Conservation (phyloP, 1,140 invertebrate genomes). For the Caenorhabditis remanei region DNA sequence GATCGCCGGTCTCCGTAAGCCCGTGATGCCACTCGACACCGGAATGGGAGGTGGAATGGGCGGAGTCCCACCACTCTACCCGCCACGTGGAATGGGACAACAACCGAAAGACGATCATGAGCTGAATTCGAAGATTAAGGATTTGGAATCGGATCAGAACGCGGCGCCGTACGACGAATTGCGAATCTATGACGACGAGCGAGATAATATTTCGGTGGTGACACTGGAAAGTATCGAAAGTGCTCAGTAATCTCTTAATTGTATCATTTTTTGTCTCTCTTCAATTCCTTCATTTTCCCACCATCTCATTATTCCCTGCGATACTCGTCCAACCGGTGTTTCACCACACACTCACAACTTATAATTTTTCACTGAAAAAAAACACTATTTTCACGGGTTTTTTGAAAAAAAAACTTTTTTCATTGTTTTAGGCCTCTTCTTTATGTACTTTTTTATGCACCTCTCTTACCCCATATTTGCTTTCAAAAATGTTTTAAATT, state of each 20-base stretch:
- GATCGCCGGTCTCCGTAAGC: conserved; percentile 74
- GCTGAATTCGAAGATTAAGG: conserved; percentile 75
- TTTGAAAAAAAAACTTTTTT: too few species aligned
- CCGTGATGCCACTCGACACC: conserved; percentile 75
- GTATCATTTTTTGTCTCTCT: neutral
- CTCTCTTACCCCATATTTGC: neutral
- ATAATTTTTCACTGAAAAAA: neutral
- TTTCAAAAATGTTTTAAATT: neutral
- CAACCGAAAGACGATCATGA: conserved; percentile 69
- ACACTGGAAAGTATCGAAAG: conserved; percentile 70
- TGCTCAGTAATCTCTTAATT: neutral
- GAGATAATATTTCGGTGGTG: conserved; percentile 76
- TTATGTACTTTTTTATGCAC: conserved; percentile 20
- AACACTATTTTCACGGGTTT: neutral
- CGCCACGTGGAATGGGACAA: conserved; percentile 66
- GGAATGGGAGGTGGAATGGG: conserved; percentile 46
- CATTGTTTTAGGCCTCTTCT: neutral
- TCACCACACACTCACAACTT: neutral
- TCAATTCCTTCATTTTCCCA: neutral
- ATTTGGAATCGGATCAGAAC: conserved; percentile 76
- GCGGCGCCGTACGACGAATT: conserved; percentile 76
- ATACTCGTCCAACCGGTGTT: conserved; percentile 53
- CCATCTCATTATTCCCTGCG: conserved; percentile 36
- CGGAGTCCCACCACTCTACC: conserved; percentile 64
- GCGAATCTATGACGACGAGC: conserved; percentile 76